Percentiles rank a stretch among this genome's conserved stretches.
phyloP scores from a whole-genome alignment of 2,113 vertebrate species.

The Eira barbara region DNA sequence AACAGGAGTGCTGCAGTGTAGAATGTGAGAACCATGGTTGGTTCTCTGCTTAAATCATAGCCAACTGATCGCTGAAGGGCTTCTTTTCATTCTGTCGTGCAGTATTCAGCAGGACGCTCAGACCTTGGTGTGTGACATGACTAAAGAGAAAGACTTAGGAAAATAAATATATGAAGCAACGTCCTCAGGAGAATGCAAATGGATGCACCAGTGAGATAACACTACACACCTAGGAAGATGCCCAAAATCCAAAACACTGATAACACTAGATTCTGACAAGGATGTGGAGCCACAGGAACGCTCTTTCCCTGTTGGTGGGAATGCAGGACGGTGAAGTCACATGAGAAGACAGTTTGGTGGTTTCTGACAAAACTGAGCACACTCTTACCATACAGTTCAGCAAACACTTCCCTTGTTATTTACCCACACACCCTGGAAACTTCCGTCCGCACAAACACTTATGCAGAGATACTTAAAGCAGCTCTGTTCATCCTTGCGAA shows the following conservation, averaged over 20 bases:
- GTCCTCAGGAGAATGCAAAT: neutral
- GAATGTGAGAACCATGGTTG: neutral
- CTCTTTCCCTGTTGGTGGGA: neutral
- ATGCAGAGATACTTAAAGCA: neutral
- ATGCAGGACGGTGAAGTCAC: neutral
- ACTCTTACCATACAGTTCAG: neutral
- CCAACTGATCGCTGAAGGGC: neutral
- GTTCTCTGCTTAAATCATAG: neutral
- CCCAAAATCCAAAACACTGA: neutral
- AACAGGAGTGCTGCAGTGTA: neutral
- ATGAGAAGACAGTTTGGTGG: neutral
- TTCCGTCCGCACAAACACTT: neutral
- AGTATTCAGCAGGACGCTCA: neutral
- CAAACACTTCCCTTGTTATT: neutral
- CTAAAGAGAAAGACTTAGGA: neutral
- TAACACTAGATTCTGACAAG: neutral
- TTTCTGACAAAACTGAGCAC: neutral
- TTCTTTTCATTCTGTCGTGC: neutral
- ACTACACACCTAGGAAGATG: neutral
- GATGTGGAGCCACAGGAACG: neutral
- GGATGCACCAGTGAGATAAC: neutral
- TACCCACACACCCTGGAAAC: neutral
- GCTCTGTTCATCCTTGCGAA: neutral
- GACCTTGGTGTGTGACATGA: neutral
- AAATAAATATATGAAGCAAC: neutral